These are phyloP conservation scores for Sarotherodon lohbergeri DNA, from an alignment of 2,113 vertebrate genomes.

Conservation along the genomic window DNA sequence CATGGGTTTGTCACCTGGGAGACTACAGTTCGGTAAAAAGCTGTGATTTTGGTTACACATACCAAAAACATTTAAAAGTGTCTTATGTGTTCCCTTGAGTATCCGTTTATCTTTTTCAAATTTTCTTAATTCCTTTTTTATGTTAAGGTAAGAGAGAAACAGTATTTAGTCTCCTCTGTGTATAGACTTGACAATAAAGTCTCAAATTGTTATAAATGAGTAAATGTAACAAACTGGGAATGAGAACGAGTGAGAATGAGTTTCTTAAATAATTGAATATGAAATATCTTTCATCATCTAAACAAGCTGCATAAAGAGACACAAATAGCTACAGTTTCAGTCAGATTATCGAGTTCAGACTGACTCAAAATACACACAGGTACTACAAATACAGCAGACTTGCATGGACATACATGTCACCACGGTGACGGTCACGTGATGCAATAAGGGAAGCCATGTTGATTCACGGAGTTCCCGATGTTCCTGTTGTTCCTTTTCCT, in stretches of 20 bases:
- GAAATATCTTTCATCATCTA: not conserved
- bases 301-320: not conserved
- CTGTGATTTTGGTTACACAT: not conserved
- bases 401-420: not conserved
- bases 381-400: not conserved
- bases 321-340: not conserved
- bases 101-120: not conserved
- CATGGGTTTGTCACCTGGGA: not conserved
- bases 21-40: rapidly evolving
- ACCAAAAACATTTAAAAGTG: not conserved
- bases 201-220: not conserved
- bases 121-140: not conserved
- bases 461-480: not conserved
- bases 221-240: not conserved
- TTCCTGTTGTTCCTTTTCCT: not conserved
- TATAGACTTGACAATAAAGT: not conserved
- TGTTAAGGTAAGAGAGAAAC: not conserved
- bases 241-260: not conserved
- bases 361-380: not conserved
- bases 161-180: not conserved
- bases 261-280: not conserved
- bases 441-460: constrained; percentile 7
- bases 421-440: not conserved
- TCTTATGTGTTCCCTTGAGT: not conserved
- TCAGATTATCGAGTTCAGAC: not conserved